Percentiles rank a stretch among this genome's conserved stretches.
Evolutionary conservation across 2,113 vertebrate species (phyloP).

Genomic region (Tragelaphus scriptus): DNA sequence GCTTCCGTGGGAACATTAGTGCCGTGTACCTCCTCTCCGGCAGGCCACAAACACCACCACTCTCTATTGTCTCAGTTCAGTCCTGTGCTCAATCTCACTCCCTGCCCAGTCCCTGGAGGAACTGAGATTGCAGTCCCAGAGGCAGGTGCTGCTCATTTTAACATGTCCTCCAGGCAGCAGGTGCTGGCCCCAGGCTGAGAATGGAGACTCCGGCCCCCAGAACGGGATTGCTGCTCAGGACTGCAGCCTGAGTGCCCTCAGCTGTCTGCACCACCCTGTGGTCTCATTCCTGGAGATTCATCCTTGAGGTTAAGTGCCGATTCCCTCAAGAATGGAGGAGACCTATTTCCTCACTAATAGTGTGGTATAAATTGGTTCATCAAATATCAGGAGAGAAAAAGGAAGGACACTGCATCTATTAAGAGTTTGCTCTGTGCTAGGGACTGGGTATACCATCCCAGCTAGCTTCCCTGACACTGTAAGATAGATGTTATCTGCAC

Average conservation of each 20-base stretch:
- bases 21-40: neutral
- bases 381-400: neutral
- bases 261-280: neutral
- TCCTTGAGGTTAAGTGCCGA: neutral
- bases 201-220: neutral
- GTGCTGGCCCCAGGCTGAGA: neutral
- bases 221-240: neutral
- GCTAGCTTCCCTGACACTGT: neutral
- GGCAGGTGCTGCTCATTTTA: neutral
- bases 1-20: neutral
- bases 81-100: neutral
- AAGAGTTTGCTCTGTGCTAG: neutral
- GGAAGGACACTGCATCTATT: neutral
- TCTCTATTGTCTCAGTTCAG: neutral
- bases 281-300: neutral
- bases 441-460: neutral
- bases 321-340: neutral
- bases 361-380: neutral
- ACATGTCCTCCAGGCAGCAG: neutral
- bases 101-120: neutral
- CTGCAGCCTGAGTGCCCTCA: neutral
- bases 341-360: neutral
- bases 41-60: neutral
- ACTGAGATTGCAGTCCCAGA: neutral
- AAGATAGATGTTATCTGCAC: neutral